phyloP scores from a whole-genome alignment of 2,888 invertebrate genomes.

The Marronus borbonicus region DNA sequence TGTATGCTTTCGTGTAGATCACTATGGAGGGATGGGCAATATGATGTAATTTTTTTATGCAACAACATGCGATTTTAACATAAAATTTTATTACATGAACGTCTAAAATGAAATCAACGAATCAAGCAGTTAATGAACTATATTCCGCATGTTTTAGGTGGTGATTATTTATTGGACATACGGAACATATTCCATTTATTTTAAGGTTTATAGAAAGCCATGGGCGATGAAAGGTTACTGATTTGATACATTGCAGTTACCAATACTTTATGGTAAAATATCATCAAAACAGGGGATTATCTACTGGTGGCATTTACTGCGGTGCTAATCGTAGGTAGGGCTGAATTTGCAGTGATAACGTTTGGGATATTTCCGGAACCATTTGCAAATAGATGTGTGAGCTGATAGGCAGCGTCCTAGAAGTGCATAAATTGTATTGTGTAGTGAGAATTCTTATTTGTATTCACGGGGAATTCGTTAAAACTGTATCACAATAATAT shows the following conservation, averaged over 20 bases:
- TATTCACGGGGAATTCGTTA: not conserved
- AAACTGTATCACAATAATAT: slow-evolving; percentile 4
- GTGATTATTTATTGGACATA: too few species aligned
- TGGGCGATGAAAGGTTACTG: not conserved
- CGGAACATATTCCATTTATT: slow-evolving; percentile 2
- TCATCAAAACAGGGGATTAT: slow-evolving; percentile 48
- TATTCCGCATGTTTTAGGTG: too few species aligned
- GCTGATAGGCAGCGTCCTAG: slow-evolving; percentile 63
- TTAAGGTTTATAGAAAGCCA: slow-evolving; percentile 3
- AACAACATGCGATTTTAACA: too few species aligned
- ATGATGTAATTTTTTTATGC: too few species aligned
- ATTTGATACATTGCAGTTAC: slow-evolving; percentile 8
- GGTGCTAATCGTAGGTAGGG: slow-evolving; percentile 38
- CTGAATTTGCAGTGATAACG: slow-evolving; percentile 54
- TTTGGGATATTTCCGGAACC: slow-evolving; percentile 58
- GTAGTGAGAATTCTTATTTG: too few species aligned
- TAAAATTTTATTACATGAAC: too few species aligned
- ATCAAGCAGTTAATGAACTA: too few species aligned
- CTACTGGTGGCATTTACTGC: slow-evolving; percentile 53
- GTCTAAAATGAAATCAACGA: too few species aligned
- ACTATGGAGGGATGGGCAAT: too few species aligned
- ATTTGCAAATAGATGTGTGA: slow-evolving; percentile 60
- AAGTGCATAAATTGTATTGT: slow-evolving; percentile 52
- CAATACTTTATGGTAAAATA: slow-evolving; percentile 21
- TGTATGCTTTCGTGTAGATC: too few species aligned